These are phyloP conservation scores for Philopedon plagiatum DNA, from an alignment of 2,888 invertebrate genomes.

Conservation along the genomic window DNA sequence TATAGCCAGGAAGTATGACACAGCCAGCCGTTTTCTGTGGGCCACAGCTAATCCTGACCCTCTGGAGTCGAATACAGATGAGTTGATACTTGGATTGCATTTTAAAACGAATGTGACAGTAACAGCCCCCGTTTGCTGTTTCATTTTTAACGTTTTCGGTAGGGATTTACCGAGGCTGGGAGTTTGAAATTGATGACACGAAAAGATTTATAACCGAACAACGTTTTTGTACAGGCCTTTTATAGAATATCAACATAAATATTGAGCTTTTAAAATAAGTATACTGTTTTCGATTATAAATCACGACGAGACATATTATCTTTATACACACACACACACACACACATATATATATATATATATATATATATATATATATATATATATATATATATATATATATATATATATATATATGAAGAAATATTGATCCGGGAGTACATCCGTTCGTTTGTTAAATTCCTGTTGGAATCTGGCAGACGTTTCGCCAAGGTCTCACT, in stretches of 20 bases:
- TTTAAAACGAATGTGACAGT: slow-evolving; percentile 14
- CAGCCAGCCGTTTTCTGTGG: slow-evolving; percentile 81
- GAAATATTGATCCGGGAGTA: too few relatives aligned
- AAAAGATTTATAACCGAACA: slow-evolving; percentile 3
- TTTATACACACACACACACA: too few relatives aligned
- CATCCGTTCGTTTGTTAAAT: too few relatives aligned
- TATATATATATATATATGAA: too few relatives aligned
- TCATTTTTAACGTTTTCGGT: slow-evolving; percentile 6
- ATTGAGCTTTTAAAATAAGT: background rate
- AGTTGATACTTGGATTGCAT: slow-evolving; percentile 63
- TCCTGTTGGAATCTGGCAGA: too few relatives aligned
- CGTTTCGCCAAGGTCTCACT: too few relatives aligned
- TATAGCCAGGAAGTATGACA: slow-evolving; percentile 52
- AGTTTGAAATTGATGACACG: background rate
- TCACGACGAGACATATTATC: too few relatives aligned
- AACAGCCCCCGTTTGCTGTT: background rate
- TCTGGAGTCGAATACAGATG: slow-evolving; percentile 66
- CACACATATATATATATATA: too few relatives aligned
- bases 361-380: too few relatives aligned
- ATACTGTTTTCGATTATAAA: too few relatives aligned
- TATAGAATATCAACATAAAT: background rate
- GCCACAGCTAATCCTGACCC: slow-evolving; percentile 71
- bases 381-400: too few relatives aligned
- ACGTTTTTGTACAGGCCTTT: background rate
- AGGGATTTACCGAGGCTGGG: slow-evolving; percentile 6